Evolutionary conservation across 1,140 invertebrate species (phyloP), one percentile per base, ranked within the genome.

Genomic region (Drosophila pruinosa): DNA sequence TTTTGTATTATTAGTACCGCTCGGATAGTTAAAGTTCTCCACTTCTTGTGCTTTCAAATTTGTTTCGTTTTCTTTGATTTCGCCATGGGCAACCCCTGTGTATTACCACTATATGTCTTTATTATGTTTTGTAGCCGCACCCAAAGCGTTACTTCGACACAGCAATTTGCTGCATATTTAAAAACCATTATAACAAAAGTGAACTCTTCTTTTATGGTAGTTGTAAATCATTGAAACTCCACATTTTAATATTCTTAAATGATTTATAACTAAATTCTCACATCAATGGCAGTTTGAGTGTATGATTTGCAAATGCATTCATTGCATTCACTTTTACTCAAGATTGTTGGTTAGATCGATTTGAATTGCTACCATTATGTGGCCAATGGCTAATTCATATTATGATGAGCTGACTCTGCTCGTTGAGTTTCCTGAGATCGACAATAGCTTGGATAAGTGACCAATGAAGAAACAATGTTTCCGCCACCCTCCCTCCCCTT

Each of bases 391-490:
- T 59, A 47, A 59, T 47, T 47, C 56, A 7, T 17, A 47, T 36
- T 59, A 21, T 36, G 54, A 41, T 56, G 39, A 45, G 17, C 7
- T 8, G 24, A 34, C 10, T n/a, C n/a, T n/a, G n/a, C n/a, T 28
- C 26, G 26, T 28, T 34, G n/a, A n/a, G n/a, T n/a, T n/a, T n/a
- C n/a, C n/a, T n/a, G n/a, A n/a, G 31, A 38, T 38, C 34, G 34
- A 15, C 52, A 54, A 54, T 54, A 54, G 54, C 39, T 26, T n/a
- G n/a, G 54, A 58, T 58, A 45, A 58, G 54, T 57, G 54, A 45
- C 39, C 54, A 58, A 57, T 57, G 54, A 57, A 57, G 56, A 15
- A 36, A 47, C 56, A 31, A 58, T 45, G 39, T 58, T 59, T 10
- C n/a, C 12, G n/a, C n/a, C n/a, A n/a, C 28, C 19, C 21, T 3